Base-by-base conservation (phyloP, 2,113 vertebrate genomes). In the Diadophis punctatus region DNA sequence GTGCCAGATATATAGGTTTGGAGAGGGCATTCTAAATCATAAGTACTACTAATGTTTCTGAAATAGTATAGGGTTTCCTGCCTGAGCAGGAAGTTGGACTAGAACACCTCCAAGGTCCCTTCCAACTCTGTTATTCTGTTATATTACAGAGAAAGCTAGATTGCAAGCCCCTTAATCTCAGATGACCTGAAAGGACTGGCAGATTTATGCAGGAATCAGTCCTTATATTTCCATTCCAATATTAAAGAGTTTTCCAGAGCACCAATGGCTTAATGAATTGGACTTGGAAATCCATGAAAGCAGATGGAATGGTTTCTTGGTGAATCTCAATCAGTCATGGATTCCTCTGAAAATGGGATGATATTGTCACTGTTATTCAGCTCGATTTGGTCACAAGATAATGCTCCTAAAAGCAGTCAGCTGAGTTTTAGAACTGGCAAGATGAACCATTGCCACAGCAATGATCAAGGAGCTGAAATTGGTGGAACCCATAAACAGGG, bases 401-500 rank as follows among this genome's bases (percentile, higher is more conserved):
- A 58, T 58, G 87, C 18, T 55, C 22, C 34, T 89, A 39, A 89
- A 39, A 43, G 23, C 34, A 58, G 2, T 16, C 23, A 27, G 18
- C 5, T 56, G 34, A 89, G 22, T 27, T 27, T 23, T 58, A 55
- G 43, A 58, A n/a, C 23, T 58, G 53, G 22, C 39, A 89, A 39
- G 9, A 55, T 88, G 30, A 89, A 94, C 84, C 93, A 80, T 94
- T 95, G 93, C 95, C 94, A 91, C 92, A 96, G 92, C 88, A 91
- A 95, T 92, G 74, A 86, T 91, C 51, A 86, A 94, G 97, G 95
- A 96, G 89, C 93, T 94, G 93, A 92, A 58, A 94, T 86, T 91
- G 88, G 91, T 63, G 89, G 96, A 96, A 96, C 94, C 95, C 96
- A 94, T 97, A 97, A 98, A 96, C 96, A n/a, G n/a, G n/a, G n/a